A percentile compares a stretch with the other conserved stretches of the same genome.
Conservation (phyloP, 2,797 vertebrate species). For the Rhabdomys pumilio region DNA sequence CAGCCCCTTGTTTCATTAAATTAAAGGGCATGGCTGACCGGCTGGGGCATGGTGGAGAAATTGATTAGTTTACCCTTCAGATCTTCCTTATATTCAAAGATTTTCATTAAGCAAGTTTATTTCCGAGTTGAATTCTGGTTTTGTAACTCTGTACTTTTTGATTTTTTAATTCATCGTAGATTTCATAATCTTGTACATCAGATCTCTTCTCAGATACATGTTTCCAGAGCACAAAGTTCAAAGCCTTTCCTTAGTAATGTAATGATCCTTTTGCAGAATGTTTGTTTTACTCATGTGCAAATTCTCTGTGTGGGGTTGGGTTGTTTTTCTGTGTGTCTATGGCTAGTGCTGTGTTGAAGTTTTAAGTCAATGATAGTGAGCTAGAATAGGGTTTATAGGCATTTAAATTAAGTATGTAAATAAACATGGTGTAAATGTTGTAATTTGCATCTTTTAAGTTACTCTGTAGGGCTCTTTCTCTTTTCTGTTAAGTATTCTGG, state of each 20-base stretch:
- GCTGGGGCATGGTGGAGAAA: slow-evolving; percentile 93
- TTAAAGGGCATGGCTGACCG: slow-evolving; percentile 95
- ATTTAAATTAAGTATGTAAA: slow-evolving; percentile 73
- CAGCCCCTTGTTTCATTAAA: slow-evolving; percentile 98
- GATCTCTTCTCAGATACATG: slow-evolving; percentile 71
- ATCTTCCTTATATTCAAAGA: slow-evolving; percentile 91
- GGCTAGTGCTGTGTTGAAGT: slow-evolving; percentile 47
- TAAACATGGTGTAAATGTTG: background rate
- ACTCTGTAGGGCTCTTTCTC: background rate
- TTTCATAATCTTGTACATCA: slow-evolving; percentile 76
- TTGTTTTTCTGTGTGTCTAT: slow-evolving; percentile 64
- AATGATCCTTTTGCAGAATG: slow-evolving; percentile 66
- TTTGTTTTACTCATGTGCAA: slow-evolving; percentile 62
- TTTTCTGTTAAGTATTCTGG: slow-evolving; percentile 10
- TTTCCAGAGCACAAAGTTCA: slow-evolving; percentile 70
- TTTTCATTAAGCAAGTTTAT: slow-evolving; percentile 91
- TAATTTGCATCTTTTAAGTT: slow-evolving; percentile 21
- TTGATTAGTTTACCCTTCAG: slow-evolving; percentile 95
- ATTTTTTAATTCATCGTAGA: slow-evolving; percentile 84
- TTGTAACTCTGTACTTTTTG: slow-evolving; percentile 86
- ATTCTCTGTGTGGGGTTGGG: slow-evolving; percentile 41
- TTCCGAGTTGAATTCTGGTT: slow-evolving; percentile 88
- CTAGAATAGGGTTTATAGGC: background rate
- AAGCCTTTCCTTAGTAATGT: slow-evolving; percentile 65
- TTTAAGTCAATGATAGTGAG: slow-evolving; percentile 63